These are phyloP conservation scores for Sclerurus mexicanus DNA, from an alignment of 2,113 vertebrate genomes.

Conservation along the genomic window DNA sequence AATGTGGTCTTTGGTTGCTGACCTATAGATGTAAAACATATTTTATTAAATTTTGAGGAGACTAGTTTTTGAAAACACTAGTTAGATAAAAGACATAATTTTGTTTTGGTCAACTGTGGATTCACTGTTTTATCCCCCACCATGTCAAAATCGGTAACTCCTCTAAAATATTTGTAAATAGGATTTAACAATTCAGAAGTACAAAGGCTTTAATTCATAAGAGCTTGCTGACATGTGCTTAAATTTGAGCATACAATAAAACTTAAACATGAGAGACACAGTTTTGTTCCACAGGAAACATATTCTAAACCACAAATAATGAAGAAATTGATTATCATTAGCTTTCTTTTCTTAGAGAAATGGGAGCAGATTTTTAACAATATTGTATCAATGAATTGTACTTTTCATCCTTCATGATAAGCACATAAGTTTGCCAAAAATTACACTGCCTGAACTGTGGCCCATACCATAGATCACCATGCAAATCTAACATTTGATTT, in stretches of 20 bases:
- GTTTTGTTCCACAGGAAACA: neutral
- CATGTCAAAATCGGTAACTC: neutral
- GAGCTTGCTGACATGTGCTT: neutral
- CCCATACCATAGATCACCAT: neutral
- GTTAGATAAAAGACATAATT: neutral
- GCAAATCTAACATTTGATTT: neutral
- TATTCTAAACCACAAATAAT: neutral
- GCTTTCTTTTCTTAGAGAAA: neutral
- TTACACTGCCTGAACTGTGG: neutral
- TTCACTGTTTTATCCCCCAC: neutral
- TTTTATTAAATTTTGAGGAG: slow-evolving; percentile 15
- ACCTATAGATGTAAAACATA: slow-evolving; percentile 18
- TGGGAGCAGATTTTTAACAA: neutral
- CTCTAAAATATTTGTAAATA: neutral
- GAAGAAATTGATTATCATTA: neutral
- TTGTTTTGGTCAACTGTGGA: neutral
- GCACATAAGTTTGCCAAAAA: neutral
- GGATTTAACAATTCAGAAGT: neutral
- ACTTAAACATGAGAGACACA: neutral
- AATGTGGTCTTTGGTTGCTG: slow-evolving; percentile 40
- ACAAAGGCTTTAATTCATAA: neutral
- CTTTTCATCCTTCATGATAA: neutral
- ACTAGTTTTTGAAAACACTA: neutral
- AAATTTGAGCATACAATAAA: neutral
- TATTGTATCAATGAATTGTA: neutral